Evolutionary conservation across 2,888 invertebrate genomes (phyloP), one percentile per base, ranked within the genome.

Genomic region (Cheilosia soror): DNA sequence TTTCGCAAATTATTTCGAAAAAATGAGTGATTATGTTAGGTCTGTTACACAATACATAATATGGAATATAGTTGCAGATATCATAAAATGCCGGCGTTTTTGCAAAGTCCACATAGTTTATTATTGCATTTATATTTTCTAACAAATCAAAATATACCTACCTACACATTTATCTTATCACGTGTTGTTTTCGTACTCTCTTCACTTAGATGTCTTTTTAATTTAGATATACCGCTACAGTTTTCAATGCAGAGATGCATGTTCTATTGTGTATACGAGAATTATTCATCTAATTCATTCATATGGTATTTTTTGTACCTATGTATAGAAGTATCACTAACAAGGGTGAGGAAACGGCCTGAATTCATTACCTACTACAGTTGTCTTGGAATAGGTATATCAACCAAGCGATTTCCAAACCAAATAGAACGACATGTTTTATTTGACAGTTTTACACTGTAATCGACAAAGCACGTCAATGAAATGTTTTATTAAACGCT

Each of bases 11-110:
- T 27, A n/a, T 27, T 65, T 62, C 5, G 55, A 65, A 58, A 58
- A 69, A 31, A 53, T 40, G 44, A 71, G 79, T 84, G 83, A 69
- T 76, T 49, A 71, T 58, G 53, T 49, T 25, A 58, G 58, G 65
- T 58, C 63, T 77, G 71, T 82, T 82, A 82, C 79, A 83, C 78
- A 79, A 83, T 82, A 82, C 47, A 62, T 40, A 20, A 65, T 42
- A 15, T 37, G n/a, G 5, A 33, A 49, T 47, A 71, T 40, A 20
- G 33, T 40, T 47, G 42, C 62, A n/a, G 27, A 33, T 47, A 57
- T 47, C 40, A 42, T 80, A 62, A 62, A 76, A 63, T 69, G 57
- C 81, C 81, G 81, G 81, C 69, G 66, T 53, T 53, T 37, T 37
- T 40, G 47, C 47, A 60, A 47, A 49, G 66, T 68, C 60, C 40